Base-by-base conservation (phyloP, 2,888 invertebrate species). In the Scrobipalpa atriplicella region DNA sequence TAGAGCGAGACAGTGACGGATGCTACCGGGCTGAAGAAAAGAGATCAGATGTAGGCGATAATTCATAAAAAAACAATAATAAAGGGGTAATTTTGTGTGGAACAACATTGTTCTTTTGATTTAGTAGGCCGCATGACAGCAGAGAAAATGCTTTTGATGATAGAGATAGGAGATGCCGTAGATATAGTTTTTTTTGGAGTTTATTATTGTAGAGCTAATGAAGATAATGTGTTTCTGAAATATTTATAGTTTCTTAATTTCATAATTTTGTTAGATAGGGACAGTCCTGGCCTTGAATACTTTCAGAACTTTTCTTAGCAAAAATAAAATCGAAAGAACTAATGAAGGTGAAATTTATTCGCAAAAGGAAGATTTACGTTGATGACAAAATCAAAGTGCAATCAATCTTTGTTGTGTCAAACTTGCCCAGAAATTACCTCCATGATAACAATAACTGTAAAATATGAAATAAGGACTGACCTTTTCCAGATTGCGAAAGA, bases 11-110 rank as follows among this genome's bases (percentile, higher is more conserved):
- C 75, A 76, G 81, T 89, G 90, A 90, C 86, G 82, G 78, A 90
- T 90, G 89, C 85, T 85, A 82, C 84, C 84, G 82, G 82, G 80
- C 79, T 78, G 73, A 87, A 83, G 82, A 86, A 86, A 85, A 82
- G 78, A 85, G 79, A 80, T 84, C 81, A 85, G 79, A 82, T 82
- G 86, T 81, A 81, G 82, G 78, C 84, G 84, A 89, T 90, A 89
- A 89, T 89, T 90, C 87, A 89, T 87, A 85, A 85, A 87, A 64
- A 85, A 85, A 85, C 77, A 82, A 87, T 85, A 86, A 87, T 84
- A 86, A 85, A 81, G 78, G 80, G 78, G 80, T 83, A 83, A 85
- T 86, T 83, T 82, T 74, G 77, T 79, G 73, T 73, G 70, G 77
- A 76, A 80, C 76, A 78, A 84, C 79, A 85, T 83, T 87, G 86